A percentile compares a stretch with the other conserved stretches of the same genome.
phyloP scores from a whole-genome alignment of 2,797 vertebrate genomes.

The Rhinella marina region DNA sequence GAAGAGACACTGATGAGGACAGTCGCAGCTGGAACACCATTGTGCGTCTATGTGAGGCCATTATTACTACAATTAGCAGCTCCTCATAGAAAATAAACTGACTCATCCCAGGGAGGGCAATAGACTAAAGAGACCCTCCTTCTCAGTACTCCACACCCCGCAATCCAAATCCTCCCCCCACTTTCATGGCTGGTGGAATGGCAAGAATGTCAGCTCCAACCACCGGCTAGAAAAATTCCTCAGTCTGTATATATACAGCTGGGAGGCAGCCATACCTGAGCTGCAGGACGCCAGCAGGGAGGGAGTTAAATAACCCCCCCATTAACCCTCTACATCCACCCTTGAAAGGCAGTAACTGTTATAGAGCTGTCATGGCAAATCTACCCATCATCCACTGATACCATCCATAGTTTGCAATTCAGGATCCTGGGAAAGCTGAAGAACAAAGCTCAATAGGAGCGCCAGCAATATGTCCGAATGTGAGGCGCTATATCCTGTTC shows the following conservation, averaged over 20 bases:
- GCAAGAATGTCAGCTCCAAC: conserved; percentile 39
- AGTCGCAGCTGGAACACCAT: conserved; percentile 2
- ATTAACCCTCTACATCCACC: neutral
- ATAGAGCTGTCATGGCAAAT: no score
- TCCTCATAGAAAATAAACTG: conserved; percentile 21
- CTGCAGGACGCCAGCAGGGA: neutral
- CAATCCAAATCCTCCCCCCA: neutral
- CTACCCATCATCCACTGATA: no score
- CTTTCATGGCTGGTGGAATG: conserved; percentile 33
- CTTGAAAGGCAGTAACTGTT: neutral
- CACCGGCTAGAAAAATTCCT: conserved; percentile 16
- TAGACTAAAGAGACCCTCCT: neutral
- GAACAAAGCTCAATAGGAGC: no score
- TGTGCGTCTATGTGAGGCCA: conserved; percentile 34
- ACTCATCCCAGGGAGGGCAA: neutral
- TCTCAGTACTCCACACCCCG: neutral
- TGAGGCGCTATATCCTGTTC: no score
- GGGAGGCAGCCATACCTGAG: neutral
- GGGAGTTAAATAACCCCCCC: neutral
- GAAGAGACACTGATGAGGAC: conserved; percentile 2
- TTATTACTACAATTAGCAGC: conserved; percentile 51
- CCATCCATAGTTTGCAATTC: neutral
- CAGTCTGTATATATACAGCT: neutral
- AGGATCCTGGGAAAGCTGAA: neutral
- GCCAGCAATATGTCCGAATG: no score